Evolutionary conservation across 2,888 invertebrate genomes (phyloP), one percentile per base, ranked within the genome.

Genomic region (Zygothrica quintamaculata): DNA sequence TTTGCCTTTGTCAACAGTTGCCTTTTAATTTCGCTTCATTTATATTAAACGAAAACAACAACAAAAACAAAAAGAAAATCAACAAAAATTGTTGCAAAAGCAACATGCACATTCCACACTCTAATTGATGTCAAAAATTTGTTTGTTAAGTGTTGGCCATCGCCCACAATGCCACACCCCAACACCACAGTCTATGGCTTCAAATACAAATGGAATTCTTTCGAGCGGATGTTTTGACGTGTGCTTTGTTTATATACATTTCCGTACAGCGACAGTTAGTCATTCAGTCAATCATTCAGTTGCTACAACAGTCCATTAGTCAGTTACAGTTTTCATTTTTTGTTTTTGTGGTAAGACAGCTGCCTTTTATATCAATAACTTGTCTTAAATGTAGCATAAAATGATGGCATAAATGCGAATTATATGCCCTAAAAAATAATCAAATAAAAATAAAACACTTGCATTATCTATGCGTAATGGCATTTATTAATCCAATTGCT

Each of bases 401-500:
- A 81, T 81, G 52, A 71, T 58, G 50, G 39, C 43, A 80, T 84
- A 80, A 84, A 80, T 77, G 73, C 58, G 62, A 77, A 82, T 77
- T 73, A 72, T 51, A 43, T 44, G 31, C 43, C 44, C 34, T n/a
- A n/a, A n/a, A 67, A 64, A 66, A 58, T 56, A 50, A 58, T 62
- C 31, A 59, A 77, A 75, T 74, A 73, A 64, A 76, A 66, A 71
- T 75, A 67, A 75, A 81, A 75, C 62, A 66, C 65, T 73, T 67
- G 51, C 68, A 52, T 56, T 74, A 52, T 71, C 61, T 77, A 53
- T 39, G 15, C 65, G 16, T 65, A 74, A 77, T 81, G 77, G 74
- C 72, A 75, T 87, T 86, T 87, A 84, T 85, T 87, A 87, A 87
- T 85, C 82, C 87, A 87, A 88, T 85, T 80, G 75, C 58, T 62